Conservation (phyloP, 2,113 vertebrate species). For the Dipodomys ordii region DNA sequence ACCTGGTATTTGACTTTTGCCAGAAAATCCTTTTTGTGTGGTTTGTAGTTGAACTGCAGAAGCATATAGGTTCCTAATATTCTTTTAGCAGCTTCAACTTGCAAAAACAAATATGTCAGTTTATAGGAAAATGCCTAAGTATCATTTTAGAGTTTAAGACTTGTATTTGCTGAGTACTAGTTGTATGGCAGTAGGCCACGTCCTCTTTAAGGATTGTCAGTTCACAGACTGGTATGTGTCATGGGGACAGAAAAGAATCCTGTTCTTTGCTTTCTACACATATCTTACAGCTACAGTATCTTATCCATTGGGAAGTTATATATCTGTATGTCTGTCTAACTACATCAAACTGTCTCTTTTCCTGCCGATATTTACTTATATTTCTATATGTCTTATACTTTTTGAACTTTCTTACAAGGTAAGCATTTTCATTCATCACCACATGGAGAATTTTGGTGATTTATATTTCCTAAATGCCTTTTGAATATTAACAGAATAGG, state of each 20-base stretch:
- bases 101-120: neutral
- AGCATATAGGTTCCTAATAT: neutral
- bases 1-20: slow-evolving; percentile 3
- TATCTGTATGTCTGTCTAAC: neutral
- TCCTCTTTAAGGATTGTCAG: neutral
- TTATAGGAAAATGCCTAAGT: too few relatives aligned
- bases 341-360: neutral
- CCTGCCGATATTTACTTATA: too few relatives aligned
- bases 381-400: neutral
- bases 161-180: neutral
- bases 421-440: slow-evolving; percentile 17
- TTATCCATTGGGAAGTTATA: neutral
- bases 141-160: neutral
- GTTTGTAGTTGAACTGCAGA: too few relatives aligned
- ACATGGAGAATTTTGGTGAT: neutral
- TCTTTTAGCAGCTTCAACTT: neutral
- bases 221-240: neutral
- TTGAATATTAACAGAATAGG: neutral
- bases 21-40: neutral
- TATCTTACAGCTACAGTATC: neutral
- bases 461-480: neutral
- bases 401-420: neutral
- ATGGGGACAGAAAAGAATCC: neutral
- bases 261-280: neutral
- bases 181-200: neutral